These are phyloP conservation scores for Cheirogaleus major DNA, from an alignment of 2,797 vertebrate genomes.

Conservation along the genomic window DNA sequence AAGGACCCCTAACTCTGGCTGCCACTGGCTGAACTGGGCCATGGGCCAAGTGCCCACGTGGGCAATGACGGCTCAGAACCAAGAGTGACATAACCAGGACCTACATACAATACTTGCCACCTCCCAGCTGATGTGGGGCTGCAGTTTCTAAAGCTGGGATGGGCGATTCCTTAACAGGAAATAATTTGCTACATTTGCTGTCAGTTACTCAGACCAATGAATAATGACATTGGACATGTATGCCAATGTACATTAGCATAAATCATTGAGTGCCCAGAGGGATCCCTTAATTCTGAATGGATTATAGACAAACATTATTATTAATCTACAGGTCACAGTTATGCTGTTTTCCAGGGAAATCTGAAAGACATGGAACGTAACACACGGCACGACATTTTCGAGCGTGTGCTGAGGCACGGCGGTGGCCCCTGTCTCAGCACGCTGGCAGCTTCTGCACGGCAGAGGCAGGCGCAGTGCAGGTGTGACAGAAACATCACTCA, in stretches of 20 bases:
- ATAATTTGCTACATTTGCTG: not conserved
- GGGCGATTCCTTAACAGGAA: not conserved
- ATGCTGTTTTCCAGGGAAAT: not conserved
- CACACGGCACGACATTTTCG: not conserved
- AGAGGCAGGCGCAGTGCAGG: not conserved
- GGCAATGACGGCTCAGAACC: not conserved
- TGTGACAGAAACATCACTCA: not conserved
- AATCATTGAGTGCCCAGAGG: not conserved
- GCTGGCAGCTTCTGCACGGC: accelerated
- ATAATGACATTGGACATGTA: too few relatives aligned
- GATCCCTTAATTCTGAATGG: not conserved
- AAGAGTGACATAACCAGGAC: not conserved
- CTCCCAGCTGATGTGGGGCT: not conserved
- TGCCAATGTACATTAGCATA: not conserved
- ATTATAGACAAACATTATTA: not conserved
- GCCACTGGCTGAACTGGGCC: not conserved
- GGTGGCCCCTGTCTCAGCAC: too few relatives aligned
- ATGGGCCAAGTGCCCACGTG: accelerated
- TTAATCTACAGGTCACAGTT: not conserved
- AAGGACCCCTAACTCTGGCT: not conserved
- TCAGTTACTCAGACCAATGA: not conserved
- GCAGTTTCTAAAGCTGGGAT: not conserved
- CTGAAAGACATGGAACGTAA: not conserved
- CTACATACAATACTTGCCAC: accelerated
- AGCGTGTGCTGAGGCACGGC: not conserved